Evolutionary conservation across 2,113 vertebrate species (phyloP).

Genomic region (Sylvia atricapilla): DNA sequence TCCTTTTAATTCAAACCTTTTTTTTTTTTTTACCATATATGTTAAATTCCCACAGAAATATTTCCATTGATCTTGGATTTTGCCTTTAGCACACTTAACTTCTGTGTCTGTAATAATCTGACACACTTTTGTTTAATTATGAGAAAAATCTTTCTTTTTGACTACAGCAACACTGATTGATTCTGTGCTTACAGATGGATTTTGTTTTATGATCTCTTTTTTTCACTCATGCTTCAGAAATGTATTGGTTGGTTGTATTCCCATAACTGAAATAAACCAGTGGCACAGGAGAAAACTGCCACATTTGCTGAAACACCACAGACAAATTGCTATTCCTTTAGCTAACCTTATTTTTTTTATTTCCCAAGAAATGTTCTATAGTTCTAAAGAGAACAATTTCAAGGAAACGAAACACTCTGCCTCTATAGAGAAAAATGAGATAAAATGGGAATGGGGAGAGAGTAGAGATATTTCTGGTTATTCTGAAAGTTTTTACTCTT

Average conservation of each 20-base stretch:
- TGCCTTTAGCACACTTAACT: background rate
- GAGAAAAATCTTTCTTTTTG: conserved; percentile 23
- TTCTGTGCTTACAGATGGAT: background rate
- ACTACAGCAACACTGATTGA: conserved; percentile 18
- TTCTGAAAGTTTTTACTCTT: conserved; percentile 2
- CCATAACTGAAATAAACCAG: conserved; percentile 36
- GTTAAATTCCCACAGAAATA: background rate
- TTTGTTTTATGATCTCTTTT: conserved; percentile 4
- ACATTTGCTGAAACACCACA: conserved; percentile 23
- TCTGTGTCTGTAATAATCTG: background rate
- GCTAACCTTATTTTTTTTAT: conserved; percentile 27
- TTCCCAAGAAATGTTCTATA: conserved; percentile 22
- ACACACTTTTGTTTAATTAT: background rate
- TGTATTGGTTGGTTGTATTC: conserved; percentile 22
- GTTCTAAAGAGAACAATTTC: conserved; percentile 33
- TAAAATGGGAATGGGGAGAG: background rate
- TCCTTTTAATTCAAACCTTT: background rate
- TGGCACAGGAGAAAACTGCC: conserved; percentile 22
- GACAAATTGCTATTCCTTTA: conserved; percentile 49
- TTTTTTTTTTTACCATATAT: background rate
- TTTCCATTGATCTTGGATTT: background rate
- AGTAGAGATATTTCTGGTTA: background rate
- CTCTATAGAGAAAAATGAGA: conserved; percentile 35
- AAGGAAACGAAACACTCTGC: background rate
- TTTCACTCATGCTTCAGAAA: conserved; percentile 12